Base-by-base conservation (phyloP, 2,797 vertebrate genomes). In the Taeniopygia guttata region DNA sequence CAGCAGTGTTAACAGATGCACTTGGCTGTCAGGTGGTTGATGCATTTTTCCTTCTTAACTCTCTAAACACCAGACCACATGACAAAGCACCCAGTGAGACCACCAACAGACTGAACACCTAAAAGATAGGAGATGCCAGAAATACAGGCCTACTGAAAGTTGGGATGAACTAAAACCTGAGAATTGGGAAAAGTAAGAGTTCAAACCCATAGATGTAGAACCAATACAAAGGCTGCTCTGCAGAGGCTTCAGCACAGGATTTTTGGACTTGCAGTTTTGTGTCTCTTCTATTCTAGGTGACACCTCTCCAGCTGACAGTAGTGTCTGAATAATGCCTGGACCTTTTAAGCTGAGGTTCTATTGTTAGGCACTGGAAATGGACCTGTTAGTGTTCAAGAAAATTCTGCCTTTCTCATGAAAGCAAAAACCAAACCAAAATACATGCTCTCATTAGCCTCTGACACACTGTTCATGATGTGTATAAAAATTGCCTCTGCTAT, bases 391-490 rank as follows among this genome's bases (percentile, higher is more conserved):
- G 42, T 79, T 95, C 68, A 88, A 75, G 67, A 81, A 92, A 91
- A 91, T 72, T 66, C 4, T 49, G 29, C 34, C 26, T 93, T 77
- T 82, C 36, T 52, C 46, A 46, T 38, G 58, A 90, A 81, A 82
- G 29, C 7, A 91, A 56, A 55, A 52, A 30, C 2, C 14, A 63
- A 66, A 90, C 3, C 14, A 75, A 78, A 94, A 81, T 59, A 45
- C 87, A 74, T 43, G 29, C 30, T 92, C 69, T 94, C 42, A 63
- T 95, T 97, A 94, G 87, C 75, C 84, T 90, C 74, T 89, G 76
- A 92, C 78, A 84, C 46, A 42, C 46, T 69, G 59, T 43, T 94
- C 83, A 86, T 59, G 76, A 89, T 78, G 76, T 5, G 15, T 93
- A 67, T 60, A 84, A 88, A 91, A 96, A 89, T 34, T 49, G 42